Evolutionary conservation across 2,113 vertebrate genomes (phyloP).

Genomic region (Brachionichthys hirsutus): DNA sequence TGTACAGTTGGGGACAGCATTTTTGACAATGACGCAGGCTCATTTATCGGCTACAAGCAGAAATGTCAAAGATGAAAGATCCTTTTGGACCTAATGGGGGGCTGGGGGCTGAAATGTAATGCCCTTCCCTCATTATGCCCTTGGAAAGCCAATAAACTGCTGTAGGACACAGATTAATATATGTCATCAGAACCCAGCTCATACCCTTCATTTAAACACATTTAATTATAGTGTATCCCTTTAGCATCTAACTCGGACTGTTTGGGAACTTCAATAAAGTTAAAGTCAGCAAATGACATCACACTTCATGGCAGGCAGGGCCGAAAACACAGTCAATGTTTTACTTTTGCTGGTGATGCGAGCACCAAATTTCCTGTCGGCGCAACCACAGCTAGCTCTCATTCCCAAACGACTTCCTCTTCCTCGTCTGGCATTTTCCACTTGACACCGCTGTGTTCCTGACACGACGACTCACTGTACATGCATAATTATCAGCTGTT

Average conservation of each 20-base stretch:
- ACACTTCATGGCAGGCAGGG: not conserved
- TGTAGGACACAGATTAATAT: conserved; percentile 64
- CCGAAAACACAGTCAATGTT: not conserved
- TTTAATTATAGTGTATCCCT: conserved; percentile 30
- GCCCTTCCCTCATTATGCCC: conserved; percentile 71
- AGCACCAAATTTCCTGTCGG: conserved; percentile 17
- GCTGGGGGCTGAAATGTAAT: conserved; percentile 66
- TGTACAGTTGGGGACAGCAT: conserved; percentile 42
- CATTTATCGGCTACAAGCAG: conserved; percentile 51
- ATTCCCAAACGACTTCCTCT: conserved; percentile 9
- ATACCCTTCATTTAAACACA: conserved; percentile 52
- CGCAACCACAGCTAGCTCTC: conserved; percentile 10
- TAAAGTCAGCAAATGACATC: conserved; percentile 10
- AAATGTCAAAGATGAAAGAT: conserved; percentile 66
- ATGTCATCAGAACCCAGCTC: conserved; percentile 61
- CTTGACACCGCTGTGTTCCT: conserved; percentile 8
- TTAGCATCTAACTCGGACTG: conserved; percentile 4
- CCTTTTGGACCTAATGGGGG: conserved; percentile 62
- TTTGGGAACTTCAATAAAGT: conserved; percentile 15
- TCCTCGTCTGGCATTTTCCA: conserved; percentile 32
- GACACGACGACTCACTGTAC: conserved; percentile 21
- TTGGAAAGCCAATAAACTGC: conserved; percentile 76
- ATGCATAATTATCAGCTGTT: conserved; percentile 43
- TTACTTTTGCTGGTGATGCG: conserved; percentile 9
- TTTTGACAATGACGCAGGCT: conserved; percentile 68